Evolutionary conservation across 2,888 invertebrate species (phyloP), one percentile per base, ranked within the genome.

Genomic region (Emmelina monodactyla): DNA sequence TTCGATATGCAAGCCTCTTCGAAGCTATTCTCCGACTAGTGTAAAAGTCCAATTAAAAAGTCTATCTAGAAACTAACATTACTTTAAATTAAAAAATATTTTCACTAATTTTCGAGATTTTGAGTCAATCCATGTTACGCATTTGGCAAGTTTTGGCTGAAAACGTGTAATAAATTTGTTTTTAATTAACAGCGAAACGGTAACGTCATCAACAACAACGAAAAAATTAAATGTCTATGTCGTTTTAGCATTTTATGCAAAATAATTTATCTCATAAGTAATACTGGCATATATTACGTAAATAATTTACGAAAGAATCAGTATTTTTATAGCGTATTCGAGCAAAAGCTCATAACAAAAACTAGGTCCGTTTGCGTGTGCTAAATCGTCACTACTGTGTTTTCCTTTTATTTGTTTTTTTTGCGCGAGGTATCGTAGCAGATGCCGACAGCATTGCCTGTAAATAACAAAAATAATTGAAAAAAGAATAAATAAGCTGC

Each of bases 341-440:
- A 49, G 45, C 35, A 39, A 46, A 40, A n/a, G n/a, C n/a, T n/a
- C n/a, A n/a, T n/a, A n/a, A n/a, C n/a, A n/a, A n/a, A n/a, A n/a
- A n/a, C n/a, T n/a, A n/a, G n/a, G n/a, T 25, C 11, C 25, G 11
- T n/a, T 3, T 25, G 4, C n/a, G 25, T 25, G 11, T 25, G 25
- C 11, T 4, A n/a, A 10, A 7, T 25, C 12, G 37, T 37, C 34
- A 35, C 53, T 70, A 78, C 57, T 76, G 76, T 36, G 78, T 84
- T 82, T 88, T 88, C 81, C 88, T 86, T 82, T 88, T 89, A 62
- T 80, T 83, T 42, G 85, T 67, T 70, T 88, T 88, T 82, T 88
- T 88, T 78, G 83, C 84, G 64, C 88, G 84, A 49, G 89, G 89
- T 49, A 89, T 81, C 49, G 89, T 89, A 59, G 88, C 87, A 66